These are phyloP conservation scores for Metallyticus violacea DNA, from an alignment of 2,888 invertebrate genomes.

Conservation along the genomic window DNA sequence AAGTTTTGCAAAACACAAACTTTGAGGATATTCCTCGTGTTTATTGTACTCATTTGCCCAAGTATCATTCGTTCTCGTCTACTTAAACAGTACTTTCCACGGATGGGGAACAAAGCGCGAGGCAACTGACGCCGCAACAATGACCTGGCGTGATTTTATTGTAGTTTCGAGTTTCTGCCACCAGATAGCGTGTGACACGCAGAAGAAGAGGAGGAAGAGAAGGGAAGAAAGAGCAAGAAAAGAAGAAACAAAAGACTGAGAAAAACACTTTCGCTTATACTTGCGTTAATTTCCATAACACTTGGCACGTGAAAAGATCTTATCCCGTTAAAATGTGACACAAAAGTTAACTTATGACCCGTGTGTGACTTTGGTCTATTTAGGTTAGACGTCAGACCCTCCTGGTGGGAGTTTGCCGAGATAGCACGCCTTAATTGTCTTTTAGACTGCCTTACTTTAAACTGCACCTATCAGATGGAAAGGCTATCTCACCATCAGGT, in stretches of 20 bases:
- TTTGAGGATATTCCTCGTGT: not conserved
- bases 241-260: not conserved
- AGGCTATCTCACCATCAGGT: not conserved
- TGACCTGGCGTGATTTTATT: slow-evolving; percentile 6
- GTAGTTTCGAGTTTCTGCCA: slow-evolving; percentile 8
- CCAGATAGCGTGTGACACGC: slow-evolving; percentile 3
- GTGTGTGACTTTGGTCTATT: slow-evolving; percentile 8
- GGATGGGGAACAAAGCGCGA: no score
- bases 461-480: not conserved
- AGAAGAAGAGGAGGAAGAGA: not conserved
- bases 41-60: not conserved
- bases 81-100: not conserved
- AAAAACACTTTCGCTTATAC: slow-evolving; percentile 14
- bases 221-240: not conserved
- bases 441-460: not conserved
- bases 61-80: not conserved
- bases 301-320: slow-evolving; percentile 8
- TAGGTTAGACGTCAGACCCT: not conserved
- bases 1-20: no score
- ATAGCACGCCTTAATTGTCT: not conserved
- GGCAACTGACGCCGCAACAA: no score
- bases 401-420: not conserved
- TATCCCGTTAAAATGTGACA: slow-evolving; percentile 14
- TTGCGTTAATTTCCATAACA: slow-evolving; percentile 2
- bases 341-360: slow-evolving; percentile 8